Evolutionary conservation across 2,888 invertebrate genomes (phyloP).

Genomic region (Tachina lurida): DNA sequence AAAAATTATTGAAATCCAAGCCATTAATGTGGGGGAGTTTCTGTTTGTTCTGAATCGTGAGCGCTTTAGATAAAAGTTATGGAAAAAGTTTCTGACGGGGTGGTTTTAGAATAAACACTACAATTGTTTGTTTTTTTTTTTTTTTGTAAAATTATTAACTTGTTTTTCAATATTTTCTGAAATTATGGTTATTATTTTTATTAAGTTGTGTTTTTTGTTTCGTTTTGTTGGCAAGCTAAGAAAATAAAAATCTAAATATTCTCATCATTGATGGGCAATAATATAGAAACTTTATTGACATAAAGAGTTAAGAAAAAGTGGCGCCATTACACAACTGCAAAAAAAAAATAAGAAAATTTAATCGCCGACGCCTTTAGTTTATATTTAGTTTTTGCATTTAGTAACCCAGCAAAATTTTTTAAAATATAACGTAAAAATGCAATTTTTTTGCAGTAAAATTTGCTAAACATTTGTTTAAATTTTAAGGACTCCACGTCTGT

Average conservation of each 20-base stretch:
- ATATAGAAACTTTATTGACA: constrained; percentile 8
- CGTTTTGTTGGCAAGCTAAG: not conserved
- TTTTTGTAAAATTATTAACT: constrained; percentile 9
- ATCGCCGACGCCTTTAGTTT: constrained; percentile 40
- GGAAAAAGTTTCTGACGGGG: constrained; percentile 13
- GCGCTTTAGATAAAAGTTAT: constrained; percentile 48
- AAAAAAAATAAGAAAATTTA: not conserved
- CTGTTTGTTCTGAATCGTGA: constrained; percentile 39
- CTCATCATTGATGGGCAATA: constrained; percentile 19
- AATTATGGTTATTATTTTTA: not conserved
- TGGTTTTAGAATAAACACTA: constrained; percentile 9
- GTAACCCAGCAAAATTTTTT: not conserved
- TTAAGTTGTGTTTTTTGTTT: not conserved
- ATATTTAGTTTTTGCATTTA: constrained; percentile 3
- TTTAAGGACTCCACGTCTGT: no score
- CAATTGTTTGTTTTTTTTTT: not conserved
- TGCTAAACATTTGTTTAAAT: no score
- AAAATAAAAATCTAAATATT: constrained; percentile 8
- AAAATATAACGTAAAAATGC: not conserved
- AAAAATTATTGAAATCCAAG: constrained; percentile 11
- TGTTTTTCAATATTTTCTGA: not conserved
- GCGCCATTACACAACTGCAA: constrained; percentile 32
- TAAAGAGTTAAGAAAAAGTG: constrained; percentile 11
- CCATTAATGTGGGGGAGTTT: constrained; percentile 48
- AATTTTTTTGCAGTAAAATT: no score